Evolutionary conservation across 2,888 invertebrate genomes (phyloP), one percentile per base, ranked within the genome.

Genomic region (Enoplolaimus lenunculus): DNA sequence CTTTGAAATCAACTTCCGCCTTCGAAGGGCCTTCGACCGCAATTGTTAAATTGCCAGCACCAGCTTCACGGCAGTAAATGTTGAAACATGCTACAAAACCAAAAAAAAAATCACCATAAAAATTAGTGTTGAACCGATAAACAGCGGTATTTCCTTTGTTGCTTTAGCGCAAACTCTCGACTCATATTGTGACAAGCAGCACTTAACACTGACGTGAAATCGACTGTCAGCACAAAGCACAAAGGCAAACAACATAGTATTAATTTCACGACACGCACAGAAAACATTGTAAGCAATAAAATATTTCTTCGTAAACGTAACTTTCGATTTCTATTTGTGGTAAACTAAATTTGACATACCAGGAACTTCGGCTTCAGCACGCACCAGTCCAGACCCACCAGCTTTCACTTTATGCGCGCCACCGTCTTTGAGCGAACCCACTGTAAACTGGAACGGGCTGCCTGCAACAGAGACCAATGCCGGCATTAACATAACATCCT

Each of bases 401-500:
- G 97, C 95, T 81, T 94, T 93, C 0, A 98, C 97, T 76, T 93
- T 86, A 82, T 97, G 95, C 64, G 95, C 90, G 1, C 95, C 94
- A 29, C 90, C 91, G 78, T 95, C 95, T 73, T 89, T 87, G 74
- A 97, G 86, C 0, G 94, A 93, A 34, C 97, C 95, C 28, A 98
- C 97, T 26, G 97, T 97, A 85, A 97, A 97, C 84, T 94, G 94
- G 90, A 97, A 98, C 72, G 97, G 97, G 69, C 94, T 94, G 77
- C 95, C 90, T 88, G 81, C 64, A 75, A 75, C 3, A 33, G 7
- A 2, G 21, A 35, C n/a, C 34, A 72, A n/a, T n/a, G n/a, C n/a
- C n/a, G n/a, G n/a, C 7, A 33, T 34, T 21, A 29, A 33, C n/a
- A 13, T 3, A 29, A 13, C 33, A 67, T 29, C 31, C n/a, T 7